Conservation (phyloP, 2,797 vertebrate species). For the Xenops minutus region DNA sequence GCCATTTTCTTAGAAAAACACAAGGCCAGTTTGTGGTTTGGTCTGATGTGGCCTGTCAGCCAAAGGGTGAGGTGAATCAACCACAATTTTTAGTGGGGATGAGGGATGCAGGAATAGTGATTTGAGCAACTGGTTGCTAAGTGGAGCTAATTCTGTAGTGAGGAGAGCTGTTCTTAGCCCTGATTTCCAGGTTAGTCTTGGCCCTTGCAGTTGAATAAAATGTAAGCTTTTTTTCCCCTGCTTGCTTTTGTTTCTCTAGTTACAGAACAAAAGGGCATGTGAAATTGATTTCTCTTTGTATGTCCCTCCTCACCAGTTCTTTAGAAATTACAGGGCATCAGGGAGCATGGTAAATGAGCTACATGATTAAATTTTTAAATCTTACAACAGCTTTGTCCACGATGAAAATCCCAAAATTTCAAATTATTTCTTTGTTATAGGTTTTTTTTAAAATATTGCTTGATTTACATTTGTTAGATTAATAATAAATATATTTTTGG, state of each 20-base stretch:
- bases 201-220: background rate
- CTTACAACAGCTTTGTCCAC: slow-evolving; percentile 15
- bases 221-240: background rate
- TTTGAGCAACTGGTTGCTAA: background rate
- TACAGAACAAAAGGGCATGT: background rate
- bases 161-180: background rate
- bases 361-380: slow-evolving; percentile 63
- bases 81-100: background rate
- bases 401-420: slow-evolving; percentile 31
- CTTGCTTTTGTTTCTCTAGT: background rate
- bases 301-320: slow-evolving; percentile 20
- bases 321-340: slow-evolving; percentile 32
- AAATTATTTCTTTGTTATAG: slow-evolving; percentile 5
- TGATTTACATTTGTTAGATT: slow-evolving; percentile 53
- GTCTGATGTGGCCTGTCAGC: background rate
- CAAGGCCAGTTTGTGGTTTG: background rate
- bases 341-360: slow-evolving; percentile 46
- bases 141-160: background rate
- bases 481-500: slow-evolving; percentile 13
- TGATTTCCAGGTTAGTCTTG: background rate
- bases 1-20: fast-evolving
- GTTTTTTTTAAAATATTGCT: slow-evolving; percentile 36
- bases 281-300: slow-evolving; percentile 49
- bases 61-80: background rate
- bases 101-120: background rate